Percentiles rank a stretch among this genome's conserved stretches.
Evolutionary conservation across 2,888 invertebrate species (phyloP).

Genomic region (Netelia inedita): DNA sequence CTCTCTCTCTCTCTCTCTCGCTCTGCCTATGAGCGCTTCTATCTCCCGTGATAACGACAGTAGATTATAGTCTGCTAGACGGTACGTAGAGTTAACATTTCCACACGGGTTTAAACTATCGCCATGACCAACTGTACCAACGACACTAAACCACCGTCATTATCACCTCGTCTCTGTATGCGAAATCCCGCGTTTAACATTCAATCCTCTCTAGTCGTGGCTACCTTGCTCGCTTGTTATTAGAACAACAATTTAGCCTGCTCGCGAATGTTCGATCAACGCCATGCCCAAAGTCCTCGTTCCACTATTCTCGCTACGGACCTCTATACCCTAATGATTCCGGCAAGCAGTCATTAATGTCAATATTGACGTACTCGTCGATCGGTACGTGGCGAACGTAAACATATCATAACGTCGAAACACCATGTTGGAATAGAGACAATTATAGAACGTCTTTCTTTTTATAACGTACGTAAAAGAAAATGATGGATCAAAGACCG

Average conservation of each 20-base stretch:
- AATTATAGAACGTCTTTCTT: no score
- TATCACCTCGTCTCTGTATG: conserved; percentile 48
- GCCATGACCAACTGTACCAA: conserved; percentile 33
- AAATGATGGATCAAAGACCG: no score
- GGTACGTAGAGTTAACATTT: conserved; percentile 35
- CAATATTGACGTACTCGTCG: conserved; percentile 21
- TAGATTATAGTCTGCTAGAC: conserved; percentile 57
- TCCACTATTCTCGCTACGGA: background rate
- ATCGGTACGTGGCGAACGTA: background rate
- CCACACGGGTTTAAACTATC: conserved; percentile 33
- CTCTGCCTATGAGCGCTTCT: conserved; percentile 46
- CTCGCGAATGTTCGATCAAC: conserved; percentile 34
- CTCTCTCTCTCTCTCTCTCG: conserved; percentile 41
- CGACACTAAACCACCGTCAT: conserved; percentile 56
- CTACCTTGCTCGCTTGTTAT: conserved; percentile 31
- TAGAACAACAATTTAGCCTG: conserved; percentile 13
- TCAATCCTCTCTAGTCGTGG: background rate
- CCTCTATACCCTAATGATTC: background rate
- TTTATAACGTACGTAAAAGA: no score
- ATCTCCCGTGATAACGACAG: conserved; percentile 56
- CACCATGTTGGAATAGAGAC: background rate
- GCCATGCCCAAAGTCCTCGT: background rate
- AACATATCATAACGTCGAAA: background rate
- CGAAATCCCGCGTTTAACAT: conserved; percentile 60
- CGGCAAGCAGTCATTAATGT: background rate